Conservation (phyloP, 64 coral and sea anemone species). For the Exaiptasia diaphana region DNA sequence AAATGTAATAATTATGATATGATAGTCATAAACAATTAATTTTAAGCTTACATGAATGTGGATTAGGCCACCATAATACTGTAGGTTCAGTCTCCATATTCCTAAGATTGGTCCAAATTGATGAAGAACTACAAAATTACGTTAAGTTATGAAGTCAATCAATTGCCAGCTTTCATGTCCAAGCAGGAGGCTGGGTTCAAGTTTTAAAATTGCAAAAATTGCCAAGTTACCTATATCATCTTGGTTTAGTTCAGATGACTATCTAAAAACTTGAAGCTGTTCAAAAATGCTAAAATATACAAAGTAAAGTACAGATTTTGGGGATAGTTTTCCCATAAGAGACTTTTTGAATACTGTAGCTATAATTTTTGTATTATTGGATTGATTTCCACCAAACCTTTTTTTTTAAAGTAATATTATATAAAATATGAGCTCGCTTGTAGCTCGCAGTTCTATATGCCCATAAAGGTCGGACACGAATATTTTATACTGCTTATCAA, state of each 20-base stretch:
- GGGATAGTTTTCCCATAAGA: too few species aligned
- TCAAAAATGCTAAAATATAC: background rate
- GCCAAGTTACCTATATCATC: background rate
- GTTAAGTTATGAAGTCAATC: background rate
- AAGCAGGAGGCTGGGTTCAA: background rate
- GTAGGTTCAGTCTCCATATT: conserved; percentile 48
- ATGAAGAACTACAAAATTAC: conserved; percentile 48
- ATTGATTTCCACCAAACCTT: too few species aligned
- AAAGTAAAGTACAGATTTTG: too few species aligned
- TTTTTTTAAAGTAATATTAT: too few species aligned
- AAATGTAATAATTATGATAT: background rate
- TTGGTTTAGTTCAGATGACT: background rate
- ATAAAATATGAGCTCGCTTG: too few species aligned
- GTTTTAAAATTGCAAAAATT: background rate
- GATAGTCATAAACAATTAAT: background rate
- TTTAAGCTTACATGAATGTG: conserved; percentile 42
- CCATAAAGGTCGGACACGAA: too few species aligned
- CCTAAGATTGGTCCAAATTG: conserved; percentile 76
- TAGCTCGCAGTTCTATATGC: too few species aligned
- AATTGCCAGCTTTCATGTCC: background rate
- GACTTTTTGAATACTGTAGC: too few species aligned
- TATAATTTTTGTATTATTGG: too few species aligned
- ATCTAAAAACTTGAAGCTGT: background rate
- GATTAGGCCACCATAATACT: conserved; percentile 65
- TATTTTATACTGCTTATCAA: too few species aligned